Conservation (phyloP, 2,797 vertebrate species). For the Geotrypetes seraphini region DNA sequence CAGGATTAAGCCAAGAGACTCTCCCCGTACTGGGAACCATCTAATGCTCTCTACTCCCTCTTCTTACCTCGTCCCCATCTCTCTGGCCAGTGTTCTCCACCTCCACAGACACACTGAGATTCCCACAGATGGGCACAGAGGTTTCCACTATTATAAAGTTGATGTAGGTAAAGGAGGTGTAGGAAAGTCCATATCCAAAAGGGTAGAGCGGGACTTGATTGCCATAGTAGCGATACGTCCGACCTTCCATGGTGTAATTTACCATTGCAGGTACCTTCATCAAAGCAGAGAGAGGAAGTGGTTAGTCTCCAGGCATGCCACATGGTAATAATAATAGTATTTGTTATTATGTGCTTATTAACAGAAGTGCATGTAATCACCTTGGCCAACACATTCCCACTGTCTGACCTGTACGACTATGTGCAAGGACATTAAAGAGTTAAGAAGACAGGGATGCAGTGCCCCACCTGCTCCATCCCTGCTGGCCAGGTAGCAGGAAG, state of each 20-base stretch:
- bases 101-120: slow-evolving; percentile 29
- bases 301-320: not conserved
- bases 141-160: slow-evolving; percentile 24
- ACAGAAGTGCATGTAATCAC: too few relatives aligned
- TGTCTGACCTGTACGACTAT: too few relatives aligned
- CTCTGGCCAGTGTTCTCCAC: slow-evolving; percentile 26
- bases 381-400: too few relatives aligned
- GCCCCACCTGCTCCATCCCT: slow-evolving; percentile 39
- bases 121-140: slow-evolving; percentile 16
- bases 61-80: slow-evolving; percentile 39
- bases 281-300: fast-evolving
- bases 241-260: slow-evolving; percentile 46
- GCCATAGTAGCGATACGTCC: slow-evolving; percentile 44
- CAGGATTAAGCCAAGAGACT: too few relatives aligned
- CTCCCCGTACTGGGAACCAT: too few relatives aligned
- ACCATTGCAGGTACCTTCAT: slow-evolving; percentile 31
- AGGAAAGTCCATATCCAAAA: slow-evolving; percentile 43
- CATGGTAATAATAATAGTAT: too few relatives aligned
- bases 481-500: slow-evolving; percentile 37
- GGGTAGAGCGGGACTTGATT: slow-evolving; percentile 38
- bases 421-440: too few relatives aligned
- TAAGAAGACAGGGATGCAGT: too few relatives aligned
- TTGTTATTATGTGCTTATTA: too few relatives aligned
- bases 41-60: too few relatives aligned
- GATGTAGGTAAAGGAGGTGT: slow-evolving; percentile 33